Conservation (phyloP, 2,888 invertebrate genomes). For the Toxonevra muliebris region DNA sequence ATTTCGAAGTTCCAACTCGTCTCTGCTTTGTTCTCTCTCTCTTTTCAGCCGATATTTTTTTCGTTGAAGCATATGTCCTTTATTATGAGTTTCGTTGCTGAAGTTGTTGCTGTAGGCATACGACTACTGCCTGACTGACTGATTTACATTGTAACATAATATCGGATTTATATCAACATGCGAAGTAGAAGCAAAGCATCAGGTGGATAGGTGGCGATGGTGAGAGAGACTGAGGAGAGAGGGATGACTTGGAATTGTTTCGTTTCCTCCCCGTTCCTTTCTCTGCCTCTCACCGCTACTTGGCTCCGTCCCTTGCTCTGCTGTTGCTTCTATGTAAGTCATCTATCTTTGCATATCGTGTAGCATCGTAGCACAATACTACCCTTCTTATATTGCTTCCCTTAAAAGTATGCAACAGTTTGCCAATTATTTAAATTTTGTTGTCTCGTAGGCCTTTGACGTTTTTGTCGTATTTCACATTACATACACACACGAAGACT, state of each 20-base stretch:
- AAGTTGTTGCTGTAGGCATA: not conserved
- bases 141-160: not conserved
- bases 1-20: not conserved
- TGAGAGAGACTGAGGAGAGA: too few relatives aligned
- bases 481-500: too few relatives aligned
- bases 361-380: too few relatives aligned
- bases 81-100: too few relatives aligned
- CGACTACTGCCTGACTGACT: not conserved
- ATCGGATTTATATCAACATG: too few relatives aligned
- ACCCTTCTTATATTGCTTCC: not conserved
- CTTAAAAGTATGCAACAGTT: slow-evolving; percentile 31
- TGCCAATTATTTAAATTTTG: slow-evolving; percentile 27
- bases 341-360: too few relatives aligned
- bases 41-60: not conserved
- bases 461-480: too few relatives aligned
- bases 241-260: too few relatives aligned
- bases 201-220: too few relatives aligned
- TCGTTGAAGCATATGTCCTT: too few relatives aligned
- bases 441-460: not conserved
- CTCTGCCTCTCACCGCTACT: not conserved
- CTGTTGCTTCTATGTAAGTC: not conserved
- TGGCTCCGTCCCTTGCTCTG: not conserved
- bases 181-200: too few relatives aligned
- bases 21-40: not conserved
- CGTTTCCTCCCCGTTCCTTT: not conserved